Evolutionary conservation across 1,140 invertebrate genomes (phyloP).

Genomic region (Euglossa dilemma): DNA sequence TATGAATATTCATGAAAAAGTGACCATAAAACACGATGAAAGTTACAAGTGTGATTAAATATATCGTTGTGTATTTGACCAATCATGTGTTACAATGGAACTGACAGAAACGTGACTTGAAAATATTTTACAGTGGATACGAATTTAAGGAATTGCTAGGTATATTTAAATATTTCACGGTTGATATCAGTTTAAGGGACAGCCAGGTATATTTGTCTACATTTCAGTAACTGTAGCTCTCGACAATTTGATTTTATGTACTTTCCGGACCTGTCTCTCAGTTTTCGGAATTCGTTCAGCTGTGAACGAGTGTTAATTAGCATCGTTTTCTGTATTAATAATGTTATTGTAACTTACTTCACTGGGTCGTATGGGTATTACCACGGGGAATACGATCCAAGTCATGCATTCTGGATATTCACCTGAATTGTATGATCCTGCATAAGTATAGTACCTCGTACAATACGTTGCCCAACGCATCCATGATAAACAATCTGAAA

Average conservation of each 20-base stretch:
- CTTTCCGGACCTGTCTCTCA: slow-evolving; percentile 57
- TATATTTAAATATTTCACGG: no score
- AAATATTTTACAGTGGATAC: neutral
- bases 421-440: slow-evolving; percentile 87
- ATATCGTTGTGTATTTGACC: no score
- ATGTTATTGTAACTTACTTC: slow-evolving; percentile 83
- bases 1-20: no score
- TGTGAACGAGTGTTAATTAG: slow-evolving; percentile 19
- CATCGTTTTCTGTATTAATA: neutral
- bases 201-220: slow-evolving; percentile 66
- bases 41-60: no score
- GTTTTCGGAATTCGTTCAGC: slow-evolving; percentile 68
- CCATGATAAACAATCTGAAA: slow-evolving; percentile 80
- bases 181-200: slow-evolving; percentile 19
- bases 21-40: no score
- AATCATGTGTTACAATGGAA: no score
- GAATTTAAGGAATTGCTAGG: neutral
- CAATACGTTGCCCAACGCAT: slow-evolving; percentile 78
- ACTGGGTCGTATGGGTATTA: slow-evolving; percentile 86
- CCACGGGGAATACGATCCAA: slow-evolving; percentile 89
- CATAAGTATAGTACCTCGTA: slow-evolving; percentile 84
- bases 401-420: slow-evolving; percentile 86
- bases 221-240: slow-evolving; percentile 53
- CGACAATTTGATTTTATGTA: slow-evolving; percentile 62
- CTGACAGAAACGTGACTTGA: neutral